Percentiles rank a stretch among this genome's conserved stretches.
phyloP scores from a whole-genome alignment of 2,797 vertebrate genomes.

The Pyrocephalus nanus region DNA sequence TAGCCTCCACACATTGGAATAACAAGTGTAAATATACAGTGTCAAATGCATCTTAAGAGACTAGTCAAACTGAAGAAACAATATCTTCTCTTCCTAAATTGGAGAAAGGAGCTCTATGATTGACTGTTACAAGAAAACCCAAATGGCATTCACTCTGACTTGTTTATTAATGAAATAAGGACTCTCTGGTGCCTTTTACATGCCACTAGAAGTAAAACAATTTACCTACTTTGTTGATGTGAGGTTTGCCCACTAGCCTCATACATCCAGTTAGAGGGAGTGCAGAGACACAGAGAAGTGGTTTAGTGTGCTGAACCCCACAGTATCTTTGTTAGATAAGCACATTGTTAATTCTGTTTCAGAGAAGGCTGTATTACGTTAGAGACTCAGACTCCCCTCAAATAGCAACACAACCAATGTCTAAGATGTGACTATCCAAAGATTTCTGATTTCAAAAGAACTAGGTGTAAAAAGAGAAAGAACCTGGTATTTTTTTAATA shows the following conservation, averaged over 20 bases:
- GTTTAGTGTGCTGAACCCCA: not conserved
- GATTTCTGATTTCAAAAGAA: not conserved
- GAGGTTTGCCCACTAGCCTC: not conserved
- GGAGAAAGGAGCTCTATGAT: not conserved
- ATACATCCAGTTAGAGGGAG: not conserved
- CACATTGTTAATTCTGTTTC: not conserved
- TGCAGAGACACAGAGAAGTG: not conserved
- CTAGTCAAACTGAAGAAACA: not conserved
- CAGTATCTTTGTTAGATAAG: not conserved
- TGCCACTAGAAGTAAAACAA: not conserved
- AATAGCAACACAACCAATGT: not conserved
- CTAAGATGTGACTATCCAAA: not conserved
- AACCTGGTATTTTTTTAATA: not conserved
- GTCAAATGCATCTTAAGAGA: not conserved
- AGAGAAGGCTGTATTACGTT: not conserved
- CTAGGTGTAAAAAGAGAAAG: not conserved
- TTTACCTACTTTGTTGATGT: not conserved
- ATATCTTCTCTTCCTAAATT: not conserved
- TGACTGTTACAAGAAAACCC: not conserved
- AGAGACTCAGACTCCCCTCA: not conserved
- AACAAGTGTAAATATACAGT: not conserved
- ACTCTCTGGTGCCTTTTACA: not conserved
- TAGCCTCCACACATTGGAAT: not conserved
- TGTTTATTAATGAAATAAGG: not conserved
- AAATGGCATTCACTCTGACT: not conserved